phyloP scores from a whole-genome alignment of 2,888 invertebrate species.

The Sesia apiformis region DNA sequence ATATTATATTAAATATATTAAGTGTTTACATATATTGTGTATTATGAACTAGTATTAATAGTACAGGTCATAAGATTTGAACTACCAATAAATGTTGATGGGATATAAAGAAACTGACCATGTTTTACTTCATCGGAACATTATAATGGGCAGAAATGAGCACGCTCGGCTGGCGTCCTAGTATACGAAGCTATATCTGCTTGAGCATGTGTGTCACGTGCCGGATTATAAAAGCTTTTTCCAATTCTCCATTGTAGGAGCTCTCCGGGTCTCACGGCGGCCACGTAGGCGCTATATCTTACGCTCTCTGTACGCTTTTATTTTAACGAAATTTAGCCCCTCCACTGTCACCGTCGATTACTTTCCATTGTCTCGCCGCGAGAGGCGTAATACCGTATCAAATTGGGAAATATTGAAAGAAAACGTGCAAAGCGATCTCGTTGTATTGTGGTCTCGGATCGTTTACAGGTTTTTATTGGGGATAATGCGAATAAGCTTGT shows the following conservation, averaged over 20 bases:
- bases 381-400: slow-evolving; percentile 53
- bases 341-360: slow-evolving; percentile 66
- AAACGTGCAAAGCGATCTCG: slow-evolving; percentile 58
- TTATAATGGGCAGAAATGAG: slow-evolving; percentile 33
- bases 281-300: slow-evolving; percentile 74
- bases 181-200: slow-evolving; percentile 34
- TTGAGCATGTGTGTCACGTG: slow-evolving; percentile 69
- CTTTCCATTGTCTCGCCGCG: slow-evolving; percentile 63
- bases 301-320: slow-evolving; percentile 68
- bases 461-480: slow-evolving; percentile 21
- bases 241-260: slow-evolving; percentile 71
- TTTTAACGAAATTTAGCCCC: slow-evolving; percentile 72
- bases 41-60: too few species aligned
- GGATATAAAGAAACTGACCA: too few species aligned
- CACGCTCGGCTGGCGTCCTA: slow-evolving; percentile 17
- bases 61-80: too few species aligned
- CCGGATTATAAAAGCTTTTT: slow-evolving; percentile 75
- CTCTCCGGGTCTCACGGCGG: slow-evolving; percentile 56
- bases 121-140: slow-evolving; percentile 10
- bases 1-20: too few species aligned
- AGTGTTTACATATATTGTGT: too few species aligned
- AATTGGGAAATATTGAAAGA: slow-evolving; percentile 72
- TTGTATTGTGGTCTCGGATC: slow-evolving; percentile 27
- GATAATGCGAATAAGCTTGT: not conserved
- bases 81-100: too few species aligned